These are phyloP conservation scores for Papilio demoleus DNA, from an alignment of 2,888 invertebrate species.

Conservation along the genomic window DNA sequence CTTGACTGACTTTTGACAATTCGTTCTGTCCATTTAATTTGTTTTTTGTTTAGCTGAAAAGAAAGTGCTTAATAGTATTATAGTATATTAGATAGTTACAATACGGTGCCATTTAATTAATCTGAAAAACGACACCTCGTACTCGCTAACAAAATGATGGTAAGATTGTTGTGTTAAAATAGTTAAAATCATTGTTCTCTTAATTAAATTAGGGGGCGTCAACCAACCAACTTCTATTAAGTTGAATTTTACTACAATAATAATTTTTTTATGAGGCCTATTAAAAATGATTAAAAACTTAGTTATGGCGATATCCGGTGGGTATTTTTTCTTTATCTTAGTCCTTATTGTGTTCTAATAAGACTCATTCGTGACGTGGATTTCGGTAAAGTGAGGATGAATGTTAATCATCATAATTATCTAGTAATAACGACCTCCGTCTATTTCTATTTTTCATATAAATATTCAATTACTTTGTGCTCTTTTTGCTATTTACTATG, in stretches of 20 bases:
- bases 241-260: background rate
- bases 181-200: background rate
- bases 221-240: slow-evolving; percentile 15
- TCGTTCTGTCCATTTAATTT: slow-evolving; percentile 24
- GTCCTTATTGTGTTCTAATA: slow-evolving; percentile 19
- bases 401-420: slow-evolving; percentile 23
- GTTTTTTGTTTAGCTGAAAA: slow-evolving; percentile 37
- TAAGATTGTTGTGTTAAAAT: slow-evolving; percentile 20
- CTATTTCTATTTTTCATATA: background rate
- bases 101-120: slow-evolving; percentile 10
- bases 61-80: slow-evolving; percentile 17
- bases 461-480: background rate
- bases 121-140: background rate
- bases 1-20: slow-evolving; percentile 36
- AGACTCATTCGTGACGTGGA: slow-evolving; percentile 34
- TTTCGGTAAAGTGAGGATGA: background rate
- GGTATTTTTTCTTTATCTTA: background rate
- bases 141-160: slow-evolving; percentile 37
- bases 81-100: slow-evolving; percentile 13
- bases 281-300: background rate
- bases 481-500: background rate
- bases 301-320: too few relatives aligned
- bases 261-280: background rate
- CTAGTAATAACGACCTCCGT: background rate
- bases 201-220: slow-evolving; percentile 41